Evolutionary conservation across 2,888 invertebrate genomes (phyloP), one percentile per base, ranked within the genome.

Genomic region (Brenthis hecate): DNA sequence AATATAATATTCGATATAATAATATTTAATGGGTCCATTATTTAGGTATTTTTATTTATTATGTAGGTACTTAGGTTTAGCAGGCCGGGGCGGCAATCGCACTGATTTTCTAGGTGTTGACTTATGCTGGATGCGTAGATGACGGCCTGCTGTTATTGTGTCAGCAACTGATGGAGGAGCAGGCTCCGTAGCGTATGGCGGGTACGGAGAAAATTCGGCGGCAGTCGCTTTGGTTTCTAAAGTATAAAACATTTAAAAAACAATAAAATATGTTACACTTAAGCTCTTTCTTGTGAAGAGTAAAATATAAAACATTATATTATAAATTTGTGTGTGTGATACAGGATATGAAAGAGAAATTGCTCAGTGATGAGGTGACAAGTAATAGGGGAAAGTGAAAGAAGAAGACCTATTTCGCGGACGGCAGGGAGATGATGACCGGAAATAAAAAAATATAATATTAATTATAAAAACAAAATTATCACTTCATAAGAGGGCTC

Each of bases 81-180:
- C 91, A 2, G 89, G 89, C 55, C 74, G 85, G 1, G 92, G 92
- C 16, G 81, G 81, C 1, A 85, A 81, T 13, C 79, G 79, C n/a
- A 81, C 79, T 0, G 83, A 74, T 58, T 77, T 80, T 65, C 68
- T 77, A 2, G 80, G 81, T 19, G 76, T 72, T 0, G 84, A 80
- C 71, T 90, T 90, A 74, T 87, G 83, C 60, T 80, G 77, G 32
- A 82, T 72, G 0, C 91, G 83, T 2, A 91, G 78, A 47, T 84
- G 86, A 4, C 80, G 85, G 0, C 92, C 92, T 3, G 86, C 88
- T 48, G 84, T 81, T 66, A 92, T 87, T 13, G 86, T 80, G n/a
- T 92, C 89, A 0, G 86, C 89, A 11, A 92, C 82, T 0, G 91
- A 87, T 0, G 89, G 81, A 1, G 88, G 88, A 28, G 80, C 84